These are phyloP conservation scores for Acanthurus tractus DNA, from an alignment of 2,797 vertebrate genomes.

Conservation along the genomic window DNA sequence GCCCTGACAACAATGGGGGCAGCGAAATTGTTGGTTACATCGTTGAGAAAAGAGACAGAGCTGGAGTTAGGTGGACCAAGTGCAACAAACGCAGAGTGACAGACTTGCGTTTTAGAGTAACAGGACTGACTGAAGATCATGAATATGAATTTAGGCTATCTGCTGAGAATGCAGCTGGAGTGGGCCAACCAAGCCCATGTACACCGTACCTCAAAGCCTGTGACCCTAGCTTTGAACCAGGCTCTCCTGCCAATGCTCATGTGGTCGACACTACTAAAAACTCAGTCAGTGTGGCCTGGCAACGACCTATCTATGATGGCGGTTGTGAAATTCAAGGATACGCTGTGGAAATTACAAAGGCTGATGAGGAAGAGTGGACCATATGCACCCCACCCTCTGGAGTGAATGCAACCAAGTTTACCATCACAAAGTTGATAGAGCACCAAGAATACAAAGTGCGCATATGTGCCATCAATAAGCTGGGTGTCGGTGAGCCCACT, in stretches of 20 bases:
- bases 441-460: conserved; percentile 97
- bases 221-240: conserved; percentile 96
- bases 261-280: conserved; percentile 91
- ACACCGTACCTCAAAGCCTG: conserved; percentile 94
- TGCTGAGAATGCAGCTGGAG: conserved; percentile 97
- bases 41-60: conserved; percentile 96
- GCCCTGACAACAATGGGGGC: conserved; percentile 93
- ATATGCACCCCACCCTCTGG: conserved; percentile 93
- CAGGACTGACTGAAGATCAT: conserved; percentile 95
- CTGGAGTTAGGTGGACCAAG: conserved; percentile 97
- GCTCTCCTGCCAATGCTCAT: conserved; percentile 92
- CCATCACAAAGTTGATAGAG: conserved; percentile 93
- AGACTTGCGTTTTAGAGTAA: conserved; percentile 96
- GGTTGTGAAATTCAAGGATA: conserved; percentile 97
- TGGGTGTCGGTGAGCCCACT: conserved; percentile 94
- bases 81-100: conserved; percentile 97
- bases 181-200: conserved; percentile 91
- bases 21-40: conserved; percentile 95
- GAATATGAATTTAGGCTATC: conserved; percentile 98
- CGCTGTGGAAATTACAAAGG: conserved; percentile 94
- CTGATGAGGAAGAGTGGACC: conserved; percentile 97
- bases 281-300: conserved; percentile 92
- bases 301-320: conserved; percentile 97
- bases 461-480: conserved; percentile 95
- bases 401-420: conserved; percentile 90